Base-by-base conservation (phyloP, 2,888 invertebrate genomes). In the Cabera pusaria region DNA sequence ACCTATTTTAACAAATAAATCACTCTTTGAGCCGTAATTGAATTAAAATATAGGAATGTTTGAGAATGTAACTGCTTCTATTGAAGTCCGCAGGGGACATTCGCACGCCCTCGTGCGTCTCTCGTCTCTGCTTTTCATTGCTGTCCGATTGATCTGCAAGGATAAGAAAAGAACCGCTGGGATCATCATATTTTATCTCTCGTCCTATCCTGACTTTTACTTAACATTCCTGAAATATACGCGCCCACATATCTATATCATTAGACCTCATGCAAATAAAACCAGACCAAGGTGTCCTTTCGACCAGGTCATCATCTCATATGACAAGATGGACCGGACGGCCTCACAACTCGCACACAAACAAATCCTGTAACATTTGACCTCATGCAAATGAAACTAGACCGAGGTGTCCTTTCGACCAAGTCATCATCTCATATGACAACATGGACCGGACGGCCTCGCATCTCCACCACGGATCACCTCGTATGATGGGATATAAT, bases 31-130 rank as follows among this genome's bases (percentile, higher is more conserved):
- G n/a, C n/a, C n/a, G n/a, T n/a, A n/a, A n/a, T n/a, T n/a, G n/a
- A n/a, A n/a, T n/a, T n/a, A n/a, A n/a, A n/a, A n/a, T n/a, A n/a
- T n/a, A n/a, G n/a, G n/a, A n/a, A n/a, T n/a, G n/a, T n/a, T n/a
- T n/a, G n/a, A n/a, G n/a, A n/a, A n/a, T n/a, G n/a, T n/a, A n/a
- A n/a, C n/a, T n/a, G n/a, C n/a, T n/a, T n/a, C n/a, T n/a, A n/a
- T n/a, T n/a, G n/a, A n/a, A n/a, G n/a, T n/a, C n/a, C n/a, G n/a
- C n/a, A n/a, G n/a, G n/a, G n/a, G 28, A 28, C 28, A 19, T 19
- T 10, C 28, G 28, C 20, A 28, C 28, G 28, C 9, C 26, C 26
- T 26, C 26, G 26, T 26, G 18, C 26, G 26, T 5, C 5, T 9
- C 5, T 6, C 17, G 1, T 16, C 8, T n/a, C n/a, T 5, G 2